These are phyloP conservation scores for Cerceris ruficornis DNA, from an alignment of 2,888 invertebrate species.

Conservation along the genomic window DNA sequence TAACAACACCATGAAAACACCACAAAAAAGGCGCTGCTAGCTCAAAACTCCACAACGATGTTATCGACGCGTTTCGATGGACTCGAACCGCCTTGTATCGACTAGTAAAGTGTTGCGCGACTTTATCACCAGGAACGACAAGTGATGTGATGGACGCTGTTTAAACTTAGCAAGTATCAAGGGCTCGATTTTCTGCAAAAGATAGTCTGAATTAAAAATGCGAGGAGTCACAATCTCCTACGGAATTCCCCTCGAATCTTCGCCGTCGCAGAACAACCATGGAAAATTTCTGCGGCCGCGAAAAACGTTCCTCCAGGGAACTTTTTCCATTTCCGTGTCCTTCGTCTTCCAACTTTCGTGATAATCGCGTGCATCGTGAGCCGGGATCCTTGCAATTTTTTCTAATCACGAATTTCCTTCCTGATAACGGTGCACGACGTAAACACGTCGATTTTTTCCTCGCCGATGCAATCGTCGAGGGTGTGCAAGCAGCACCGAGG, in stretches of 20 bases:
- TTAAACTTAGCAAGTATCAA: too few species aligned
- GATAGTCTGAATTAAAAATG: too few species aligned
- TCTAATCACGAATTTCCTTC: not conserved
- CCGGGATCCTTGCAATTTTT: not conserved
- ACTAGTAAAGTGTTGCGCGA: not conserved
- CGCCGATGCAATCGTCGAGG: not conserved
- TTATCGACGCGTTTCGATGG: conserved; percentile 24
- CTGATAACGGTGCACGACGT: not conserved
- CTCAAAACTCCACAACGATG: not conserved
- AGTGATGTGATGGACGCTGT: conserved; percentile 26
- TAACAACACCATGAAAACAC: not conserved
- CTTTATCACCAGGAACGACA: conserved; percentile 12
- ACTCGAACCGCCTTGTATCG: conserved; percentile 15
- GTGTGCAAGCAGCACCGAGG: conserved; percentile 1
- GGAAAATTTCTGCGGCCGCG: too few species aligned
- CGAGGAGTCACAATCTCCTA: too few species aligned
- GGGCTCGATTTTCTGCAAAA: too few species aligned
- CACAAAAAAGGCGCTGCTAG: not conserved
- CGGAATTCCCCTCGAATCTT: too few species aligned
- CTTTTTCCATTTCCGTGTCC: not conserved
- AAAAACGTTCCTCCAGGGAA: too few species aligned
- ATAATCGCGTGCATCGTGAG: not conserved
- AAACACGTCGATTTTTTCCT: not conserved
- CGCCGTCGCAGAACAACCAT: too few species aligned
- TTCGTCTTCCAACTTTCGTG: not conserved